phyloP scores from a whole-genome alignment of 2,888 invertebrate species.

The Rhagonycha lutea region DNA sequence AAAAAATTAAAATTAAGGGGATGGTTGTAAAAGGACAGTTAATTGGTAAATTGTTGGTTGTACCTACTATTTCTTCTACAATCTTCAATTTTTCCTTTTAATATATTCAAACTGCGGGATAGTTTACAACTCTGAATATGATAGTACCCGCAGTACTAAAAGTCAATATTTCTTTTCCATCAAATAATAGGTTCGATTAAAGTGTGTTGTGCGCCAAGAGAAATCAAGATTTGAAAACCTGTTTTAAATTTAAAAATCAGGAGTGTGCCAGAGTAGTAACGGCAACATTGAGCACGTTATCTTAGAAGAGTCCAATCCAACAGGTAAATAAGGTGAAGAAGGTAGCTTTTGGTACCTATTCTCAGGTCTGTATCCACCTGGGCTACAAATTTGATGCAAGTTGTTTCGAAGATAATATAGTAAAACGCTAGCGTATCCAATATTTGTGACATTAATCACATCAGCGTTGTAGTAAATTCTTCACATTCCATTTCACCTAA shows the following conservation, averaged over 20 bases:
- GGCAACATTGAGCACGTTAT: constrained; percentile 7
- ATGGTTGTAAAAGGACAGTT: neutral
- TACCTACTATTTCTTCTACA: neutral
- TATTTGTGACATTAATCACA: neutral
- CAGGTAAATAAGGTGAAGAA: neutral
- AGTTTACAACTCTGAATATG: neutral
- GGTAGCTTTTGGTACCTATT: neutral
- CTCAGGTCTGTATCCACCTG: neutral
- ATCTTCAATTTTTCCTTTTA: neutral
- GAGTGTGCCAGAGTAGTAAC: constrained; percentile 8
- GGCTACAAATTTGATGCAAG: neutral
- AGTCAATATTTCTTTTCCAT: neutral
- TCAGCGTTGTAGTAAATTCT: neutral
- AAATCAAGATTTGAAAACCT: constrained; percentile 10
- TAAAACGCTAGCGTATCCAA: neutral
- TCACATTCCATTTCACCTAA: constrained; percentile 1
- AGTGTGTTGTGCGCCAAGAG: neutral
- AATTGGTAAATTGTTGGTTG: neutral
- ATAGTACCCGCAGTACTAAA: neutral
- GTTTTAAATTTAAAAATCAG: constrained; percentile 5
- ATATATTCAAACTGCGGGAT: neutral
- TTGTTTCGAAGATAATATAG: neutral
- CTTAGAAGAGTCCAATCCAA: neutral
- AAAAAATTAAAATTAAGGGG: neutral
- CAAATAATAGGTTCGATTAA: neutral